Conservation (phyloP, 2,113 vertebrate genomes). For the Montifringilla adamsi region DNA sequence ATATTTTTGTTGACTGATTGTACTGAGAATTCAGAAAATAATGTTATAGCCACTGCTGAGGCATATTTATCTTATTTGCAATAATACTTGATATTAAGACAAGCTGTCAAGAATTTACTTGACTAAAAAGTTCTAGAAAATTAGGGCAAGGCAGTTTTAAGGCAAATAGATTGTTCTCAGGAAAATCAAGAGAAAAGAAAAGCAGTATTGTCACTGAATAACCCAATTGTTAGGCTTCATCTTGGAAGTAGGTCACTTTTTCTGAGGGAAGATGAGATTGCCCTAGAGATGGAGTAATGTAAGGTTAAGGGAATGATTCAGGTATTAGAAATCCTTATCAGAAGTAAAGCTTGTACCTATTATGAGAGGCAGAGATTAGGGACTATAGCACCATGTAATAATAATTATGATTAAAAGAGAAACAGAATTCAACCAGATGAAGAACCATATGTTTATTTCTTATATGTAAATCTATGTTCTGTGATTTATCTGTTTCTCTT, state of each 20-base stretch:
- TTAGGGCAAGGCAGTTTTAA: background rate
- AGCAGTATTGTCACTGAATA: background rate
- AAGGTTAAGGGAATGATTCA: background rate
- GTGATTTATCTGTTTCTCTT: background rate
- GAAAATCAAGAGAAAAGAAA: background rate
- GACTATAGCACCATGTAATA: background rate
- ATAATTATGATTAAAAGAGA: background rate
- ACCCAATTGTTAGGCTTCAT: background rate
- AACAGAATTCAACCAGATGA: background rate
- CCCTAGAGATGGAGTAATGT: background rate
- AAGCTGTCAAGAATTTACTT: background rate
- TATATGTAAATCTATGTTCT: background rate
- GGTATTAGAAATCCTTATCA: background rate
- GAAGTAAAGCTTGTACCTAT: background rate
- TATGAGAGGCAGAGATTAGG: background rate
- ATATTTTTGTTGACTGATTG: slow-evolving; percentile 3
- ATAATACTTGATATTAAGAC: background rate
- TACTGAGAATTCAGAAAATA: background rate
- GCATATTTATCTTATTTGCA: background rate
- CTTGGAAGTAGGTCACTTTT: slow-evolving; percentile 14
- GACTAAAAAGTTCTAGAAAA: background rate
- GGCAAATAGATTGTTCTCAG: background rate
- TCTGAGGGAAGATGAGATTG: background rate
- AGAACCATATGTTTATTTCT: background rate
- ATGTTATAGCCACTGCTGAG: background rate